A percentile compares a stretch with the other conserved stretches of the same genome.
These are phyloP conservation scores for Phylloscopus trochilus DNA, from an alignment of 2,113 vertebrate species.

Conservation along the genomic window DNA sequence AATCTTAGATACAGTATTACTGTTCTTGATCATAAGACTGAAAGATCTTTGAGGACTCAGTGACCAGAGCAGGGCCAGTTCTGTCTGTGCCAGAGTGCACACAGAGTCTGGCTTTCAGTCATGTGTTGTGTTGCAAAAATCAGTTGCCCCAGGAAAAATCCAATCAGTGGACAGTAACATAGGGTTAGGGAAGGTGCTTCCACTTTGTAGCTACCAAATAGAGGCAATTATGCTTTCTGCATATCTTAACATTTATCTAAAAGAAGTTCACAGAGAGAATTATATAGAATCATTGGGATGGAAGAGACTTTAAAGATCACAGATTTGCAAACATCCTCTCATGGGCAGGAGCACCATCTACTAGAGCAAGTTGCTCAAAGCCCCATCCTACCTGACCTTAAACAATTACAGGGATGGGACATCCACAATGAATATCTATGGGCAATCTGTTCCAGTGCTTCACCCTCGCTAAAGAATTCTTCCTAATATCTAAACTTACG, in stretches of 20 bases:
- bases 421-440: too few relatives aligned
- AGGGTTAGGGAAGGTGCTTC: not conserved
- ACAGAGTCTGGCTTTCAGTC: not conserved
- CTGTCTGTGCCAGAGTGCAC: rapidly evolving
- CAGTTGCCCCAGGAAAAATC: not conserved
- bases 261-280: not conserved
- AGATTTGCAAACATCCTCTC: not conserved
- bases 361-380: not conserved
- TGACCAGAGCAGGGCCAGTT: not conserved
- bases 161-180: not conserved
- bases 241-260: not conserved
- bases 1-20: not conserved
- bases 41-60: not conserved
- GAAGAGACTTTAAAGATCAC: not conserved
- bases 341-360: not conserved
- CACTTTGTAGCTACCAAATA: not conserved
- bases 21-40: not conserved
- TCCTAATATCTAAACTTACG: not conserved
- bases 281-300: not conserved
- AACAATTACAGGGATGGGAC: not conserved
- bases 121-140: not conserved
- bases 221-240: rapidly evolving
- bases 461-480: not conserved
- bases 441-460: not conserved
- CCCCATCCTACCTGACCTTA: not conserved